A percentile compares a stretch with the other conserved stretches of the same genome.
phyloP scores from a whole-genome alignment of 2,888 invertebrate species.

The Psylliodes chrysocephalus region DNA sequence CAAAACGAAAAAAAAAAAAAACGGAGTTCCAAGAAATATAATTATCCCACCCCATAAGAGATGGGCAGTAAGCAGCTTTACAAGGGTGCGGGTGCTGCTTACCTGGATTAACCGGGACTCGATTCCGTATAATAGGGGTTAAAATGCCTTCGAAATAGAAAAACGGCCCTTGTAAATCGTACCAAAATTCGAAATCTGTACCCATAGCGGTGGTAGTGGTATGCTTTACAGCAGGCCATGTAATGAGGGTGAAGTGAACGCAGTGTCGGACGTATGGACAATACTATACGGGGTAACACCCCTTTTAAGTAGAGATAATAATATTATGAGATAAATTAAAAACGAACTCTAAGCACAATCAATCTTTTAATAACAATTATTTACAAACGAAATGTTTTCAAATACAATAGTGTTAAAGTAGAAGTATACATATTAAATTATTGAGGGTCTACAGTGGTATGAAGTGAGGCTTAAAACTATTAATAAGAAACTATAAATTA shows the following conservation, averaged over 20 bases:
- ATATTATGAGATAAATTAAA: no score
- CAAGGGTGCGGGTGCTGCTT: conserved; percentile 36
- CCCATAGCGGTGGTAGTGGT: conserved; percentile 34
- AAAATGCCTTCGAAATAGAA: conserved; percentile 42
- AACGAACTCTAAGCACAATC: no score
- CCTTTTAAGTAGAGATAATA: no score
- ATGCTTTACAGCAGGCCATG: conserved; percentile 24
- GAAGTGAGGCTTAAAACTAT: no score
- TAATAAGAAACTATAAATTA: no score
- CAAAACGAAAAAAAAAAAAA: conserved; percentile 17
- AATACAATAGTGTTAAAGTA: no score
- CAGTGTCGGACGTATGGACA: conserved; percentile 28
- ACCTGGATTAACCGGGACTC: conserved; percentile 41
- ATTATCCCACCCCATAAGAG: conserved; percentile 48
- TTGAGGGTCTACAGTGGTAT: no score
- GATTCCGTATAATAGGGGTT: conserved; percentile 40
- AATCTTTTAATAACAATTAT: no score
- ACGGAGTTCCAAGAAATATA: conserved; percentile 51
- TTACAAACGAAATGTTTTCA: no score
- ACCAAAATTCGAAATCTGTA: conserved; percentile 39
- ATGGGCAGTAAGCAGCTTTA: conserved; percentile 41
- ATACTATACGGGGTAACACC: no score
- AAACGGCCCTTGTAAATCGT: conserved; percentile 36
- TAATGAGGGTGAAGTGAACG: conserved; percentile 6
- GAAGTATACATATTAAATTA: no score